These are phyloP conservation scores for Esox lucius DNA, from an alignment of 2,797 vertebrate species.

Conservation along the genomic window DNA sequence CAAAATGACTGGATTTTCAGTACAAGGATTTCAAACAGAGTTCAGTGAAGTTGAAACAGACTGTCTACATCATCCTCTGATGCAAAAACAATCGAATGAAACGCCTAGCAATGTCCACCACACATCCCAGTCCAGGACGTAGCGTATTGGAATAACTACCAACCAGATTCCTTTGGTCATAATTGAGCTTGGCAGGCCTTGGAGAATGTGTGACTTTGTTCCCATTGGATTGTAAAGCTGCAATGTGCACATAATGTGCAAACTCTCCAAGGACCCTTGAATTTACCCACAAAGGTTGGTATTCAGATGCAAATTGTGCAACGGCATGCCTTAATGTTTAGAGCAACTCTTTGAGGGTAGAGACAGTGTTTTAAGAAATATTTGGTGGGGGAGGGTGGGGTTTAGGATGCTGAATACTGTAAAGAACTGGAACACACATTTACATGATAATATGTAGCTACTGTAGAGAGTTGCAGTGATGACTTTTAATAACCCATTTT, in stretches of 20 bases:
- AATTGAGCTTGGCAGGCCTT: slow-evolving; percentile 73
- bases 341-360: slow-evolving; percentile 56
- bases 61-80: slow-evolving; percentile 20
- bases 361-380: slow-evolving; percentile 26
- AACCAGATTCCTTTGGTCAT: slow-evolving; percentile 63
- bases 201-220: slow-evolving; percentile 73
- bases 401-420: slow-evolving; percentile 51
- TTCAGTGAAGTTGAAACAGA: slow-evolving; percentile 47
- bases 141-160: slow-evolving; percentile 48
- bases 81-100: slow-evolving; percentile 45
- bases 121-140: slow-evolving; percentile 55
- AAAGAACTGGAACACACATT: slow-evolving; percentile 56
- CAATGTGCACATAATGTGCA: slow-evolving; percentile 65
- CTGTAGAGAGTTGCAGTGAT: slow-evolving; percentile 25
- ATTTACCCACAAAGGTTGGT: slow-evolving; percentile 77
- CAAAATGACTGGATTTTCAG: slow-evolving; percentile 47
- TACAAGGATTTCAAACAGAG: slow-evolving; percentile 42
- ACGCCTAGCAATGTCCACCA: slow-evolving; percentile 48
- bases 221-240: slow-evolving; percentile 54
- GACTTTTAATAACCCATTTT: slow-evolving; percentile 35
- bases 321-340: slow-evolving; percentile 65
- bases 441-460: slow-evolving; percentile 58
- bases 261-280: slow-evolving; percentile 76
- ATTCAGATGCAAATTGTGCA: slow-evolving; percentile 78
- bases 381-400: slow-evolving; percentile 21